These are phyloP conservation scores for Bolborhynchus lineola DNA, from an alignment of 2,113 vertebrate genomes.

Conservation along the genomic window DNA sequence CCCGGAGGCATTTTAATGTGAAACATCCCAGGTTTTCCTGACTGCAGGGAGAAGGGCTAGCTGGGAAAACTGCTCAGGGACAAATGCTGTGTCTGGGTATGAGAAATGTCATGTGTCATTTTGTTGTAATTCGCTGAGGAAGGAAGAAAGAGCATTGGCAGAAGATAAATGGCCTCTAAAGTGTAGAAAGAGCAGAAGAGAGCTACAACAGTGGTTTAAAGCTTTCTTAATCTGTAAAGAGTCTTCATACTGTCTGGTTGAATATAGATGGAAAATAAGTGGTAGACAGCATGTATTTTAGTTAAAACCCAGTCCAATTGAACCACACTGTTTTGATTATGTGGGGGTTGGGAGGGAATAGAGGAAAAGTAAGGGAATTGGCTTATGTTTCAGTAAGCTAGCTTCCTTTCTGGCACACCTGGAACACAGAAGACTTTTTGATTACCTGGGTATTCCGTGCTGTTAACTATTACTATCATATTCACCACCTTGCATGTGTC, in stretches of 20 bases:
- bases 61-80: not conserved
- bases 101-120: not conserved
- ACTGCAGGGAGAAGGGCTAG: not conserved
- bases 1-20: not conserved
- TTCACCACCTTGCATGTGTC: not conserved
- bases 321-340: not conserved
- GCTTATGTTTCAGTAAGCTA: not conserved
- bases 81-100: not conserved
- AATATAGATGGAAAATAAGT: not conserved
- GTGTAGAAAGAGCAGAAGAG: not conserved
- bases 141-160: not conserved
- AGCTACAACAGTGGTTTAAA: not conserved
- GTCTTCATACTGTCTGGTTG: not conserved
- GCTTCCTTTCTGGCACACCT: not conserved
- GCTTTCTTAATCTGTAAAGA: not conserved
- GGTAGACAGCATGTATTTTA: not conserved
- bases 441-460: not conserved
- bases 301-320: not conserved
- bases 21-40: not conserved
- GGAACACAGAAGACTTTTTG: not conserved
- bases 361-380: not conserved
- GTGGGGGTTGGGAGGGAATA: not conserved
- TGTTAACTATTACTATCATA: not conserved
- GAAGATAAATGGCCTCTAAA: not conserved
- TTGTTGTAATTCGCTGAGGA: not conserved